Conservation (phyloP, 2,797 vertebrate species). For the Lagocephalus sceleratus region DNA sequence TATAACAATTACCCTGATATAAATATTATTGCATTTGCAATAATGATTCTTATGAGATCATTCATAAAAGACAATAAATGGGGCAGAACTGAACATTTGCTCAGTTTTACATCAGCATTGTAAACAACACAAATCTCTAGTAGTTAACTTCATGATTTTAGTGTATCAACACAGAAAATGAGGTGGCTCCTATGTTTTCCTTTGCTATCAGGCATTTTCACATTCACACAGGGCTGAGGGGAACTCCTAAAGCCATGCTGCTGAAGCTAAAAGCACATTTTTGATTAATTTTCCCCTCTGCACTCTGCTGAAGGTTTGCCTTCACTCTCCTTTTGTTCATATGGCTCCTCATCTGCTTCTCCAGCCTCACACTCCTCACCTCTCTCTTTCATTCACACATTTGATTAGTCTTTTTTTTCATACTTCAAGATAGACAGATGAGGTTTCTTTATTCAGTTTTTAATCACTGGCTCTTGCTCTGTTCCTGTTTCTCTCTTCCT, state of each 20-base stretch:
- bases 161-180: too few species aligned
- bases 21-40: too few species aligned
- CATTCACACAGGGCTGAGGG: too few species aligned
- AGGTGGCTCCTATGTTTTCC: too few species aligned
- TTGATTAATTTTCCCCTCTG: not conserved
- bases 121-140: too few species aligned
- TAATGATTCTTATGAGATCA: too few species aligned
- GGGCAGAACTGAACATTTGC: too few species aligned
- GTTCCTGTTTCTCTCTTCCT: slow-evolving; percentile 44
- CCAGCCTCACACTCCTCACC: slow-evolving; percentile 14
- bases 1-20: too few species aligned
- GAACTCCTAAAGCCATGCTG: not conserved
- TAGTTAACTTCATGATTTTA: too few species aligned
- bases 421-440: slow-evolving; percentile 32
- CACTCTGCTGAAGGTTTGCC: slow-evolving; percentile 1
- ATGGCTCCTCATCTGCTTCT: slow-evolving; percentile 5
- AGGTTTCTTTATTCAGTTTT: slow-evolving; percentile 52
- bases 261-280: slow-evolving; percentile 1
- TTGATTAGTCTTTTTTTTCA: slow-evolving; percentile 37
- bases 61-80: too few species aligned
- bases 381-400: slow-evolving; percentile 24
- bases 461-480: slow-evolving; percentile 45
- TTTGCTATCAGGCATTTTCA: too few species aligned
- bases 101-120: too few species aligned
- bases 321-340: slow-evolving; percentile 6